Percentiles rank a stretch among this genome's conserved stretches.
Conservation (phyloP, 2,113 vertebrate genomes). For the Nycticryphes semicollaris region DNA sequence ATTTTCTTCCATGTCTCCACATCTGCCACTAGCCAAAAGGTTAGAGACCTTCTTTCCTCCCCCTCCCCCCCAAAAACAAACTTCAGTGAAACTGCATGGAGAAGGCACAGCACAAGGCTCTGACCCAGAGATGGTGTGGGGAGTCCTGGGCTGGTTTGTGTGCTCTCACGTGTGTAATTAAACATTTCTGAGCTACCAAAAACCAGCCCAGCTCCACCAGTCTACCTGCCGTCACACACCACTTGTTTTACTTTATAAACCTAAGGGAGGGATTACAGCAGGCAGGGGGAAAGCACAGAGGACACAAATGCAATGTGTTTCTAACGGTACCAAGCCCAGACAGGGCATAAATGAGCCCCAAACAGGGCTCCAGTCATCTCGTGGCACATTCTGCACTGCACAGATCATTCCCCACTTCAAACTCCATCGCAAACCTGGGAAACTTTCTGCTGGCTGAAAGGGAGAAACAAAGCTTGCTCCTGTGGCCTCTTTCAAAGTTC, state of each 20-base stretch:
- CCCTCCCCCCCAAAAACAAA: not conserved
- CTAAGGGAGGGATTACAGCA: not conserved
- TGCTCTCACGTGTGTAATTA: not conserved
- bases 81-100: not conserved
- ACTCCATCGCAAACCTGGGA: not conserved
- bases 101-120: not conserved
- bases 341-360: not conserved
- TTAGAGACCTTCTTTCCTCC: not conserved
- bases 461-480: conserved; percentile 1
- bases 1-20: not conserved
- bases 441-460: conserved; percentile 7
- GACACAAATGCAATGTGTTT: not conserved
- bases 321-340: not conserved
- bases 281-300: not conserved
- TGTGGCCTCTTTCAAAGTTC: conserved; percentile 1
- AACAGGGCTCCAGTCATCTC: not conserved
- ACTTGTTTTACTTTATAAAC: not conserved
- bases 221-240: not conserved
- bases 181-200: not conserved
- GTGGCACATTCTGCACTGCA: not conserved
- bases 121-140: not conserved
- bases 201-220: not conserved
- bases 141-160: not conserved
- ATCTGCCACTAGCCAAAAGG: not conserved
- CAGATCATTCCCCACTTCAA: not conserved